Base-by-base conservation (phyloP, 2,113 vertebrate species). In the Coryphaenoides rupestris region DNA sequence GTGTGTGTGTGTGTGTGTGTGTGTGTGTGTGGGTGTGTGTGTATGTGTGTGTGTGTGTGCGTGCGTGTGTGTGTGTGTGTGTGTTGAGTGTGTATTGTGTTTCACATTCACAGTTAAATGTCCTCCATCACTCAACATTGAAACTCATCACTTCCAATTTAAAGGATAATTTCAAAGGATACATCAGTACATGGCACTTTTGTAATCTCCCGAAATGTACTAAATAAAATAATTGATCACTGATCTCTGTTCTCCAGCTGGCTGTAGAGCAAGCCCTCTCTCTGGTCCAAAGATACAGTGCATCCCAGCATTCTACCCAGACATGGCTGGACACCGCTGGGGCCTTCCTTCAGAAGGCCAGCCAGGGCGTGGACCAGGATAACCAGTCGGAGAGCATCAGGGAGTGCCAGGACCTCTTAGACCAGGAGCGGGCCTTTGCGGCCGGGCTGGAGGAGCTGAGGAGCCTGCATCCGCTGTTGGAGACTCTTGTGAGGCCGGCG, bases 311-410 rank as follows among this genome's bases (percentile, higher is more conserved):
- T 74, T 84, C 76, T 52, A 88, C 90, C 58, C 87, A 84, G 23
- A 89, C 90, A 70, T 98, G 94, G 93, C 87, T 95, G 68, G 92
- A 94, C 71, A 91, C 92, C 16, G 89, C 93, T 22, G 90, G 86
- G 0, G 90, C 87, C 70, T 82, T 92, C 58, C 78, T 98, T 5
- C 92, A 94, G 64, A 89, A 90, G 74, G 73, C 79, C 50, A 82
- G 71, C 70, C 88, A 69, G 0, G 91, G 94, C 52, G 77, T 94
- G 9, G 93, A 96, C 60, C 90, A 93, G n/a, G 93, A 96, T 62
- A 90, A 84, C 21, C 90, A 86, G 1, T 87, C 92, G 67, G 93
- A 94, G 55, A 87, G 75, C 63, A 81, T 91, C 45, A 82, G 23
- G 70, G 90, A 88, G 58, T 89, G 93, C 52, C 40, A 62, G 17